Conservation (phyloP, 2,113 vertebrate species). For the Pitta sordida region DNA sequence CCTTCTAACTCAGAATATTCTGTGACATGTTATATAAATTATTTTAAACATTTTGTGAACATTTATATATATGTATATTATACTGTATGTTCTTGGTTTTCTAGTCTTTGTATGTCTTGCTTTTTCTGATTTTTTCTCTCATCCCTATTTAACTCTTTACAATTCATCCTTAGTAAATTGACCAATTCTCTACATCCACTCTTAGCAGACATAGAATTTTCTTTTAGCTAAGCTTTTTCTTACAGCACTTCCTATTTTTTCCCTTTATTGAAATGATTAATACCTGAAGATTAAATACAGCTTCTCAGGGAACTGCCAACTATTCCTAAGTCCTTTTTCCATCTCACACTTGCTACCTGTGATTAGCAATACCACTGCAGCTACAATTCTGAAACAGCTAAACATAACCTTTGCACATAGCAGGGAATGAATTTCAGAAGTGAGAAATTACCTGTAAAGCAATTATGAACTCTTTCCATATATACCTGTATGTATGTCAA, state of each 20-base stretch:
- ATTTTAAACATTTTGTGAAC: no score
- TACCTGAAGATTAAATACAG: background rate
- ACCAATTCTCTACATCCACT: background rate
- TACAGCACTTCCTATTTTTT: background rate
- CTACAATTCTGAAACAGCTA: conserved; percentile 11
- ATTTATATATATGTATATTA: background rate
- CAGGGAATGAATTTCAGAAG: conserved; percentile 15
- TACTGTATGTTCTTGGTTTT: background rate
- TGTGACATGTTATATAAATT: background rate
- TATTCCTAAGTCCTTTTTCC: conserved; percentile 1
- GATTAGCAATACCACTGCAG: background rate
- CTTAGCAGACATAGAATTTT: background rate
- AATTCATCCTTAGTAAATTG: background rate
- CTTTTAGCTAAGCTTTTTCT: background rate
- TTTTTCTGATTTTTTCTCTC: background rate
- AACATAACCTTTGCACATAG: conserved; percentile 13
- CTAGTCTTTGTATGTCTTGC: background rate
- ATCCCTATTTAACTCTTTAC: background rate
- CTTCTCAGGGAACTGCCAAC: conserved; percentile 3
- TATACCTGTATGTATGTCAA: background rate
- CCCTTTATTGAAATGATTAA: conserved; percentile 2
- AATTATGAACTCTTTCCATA: background rate
- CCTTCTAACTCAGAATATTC: background rate
- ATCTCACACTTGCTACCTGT: background rate
- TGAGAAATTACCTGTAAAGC: conserved; percentile 1